These are phyloP conservation scores for Gallinago nigripennis DNA, from an alignment of 2,797 vertebrate species.

Conservation along the genomic window DNA sequence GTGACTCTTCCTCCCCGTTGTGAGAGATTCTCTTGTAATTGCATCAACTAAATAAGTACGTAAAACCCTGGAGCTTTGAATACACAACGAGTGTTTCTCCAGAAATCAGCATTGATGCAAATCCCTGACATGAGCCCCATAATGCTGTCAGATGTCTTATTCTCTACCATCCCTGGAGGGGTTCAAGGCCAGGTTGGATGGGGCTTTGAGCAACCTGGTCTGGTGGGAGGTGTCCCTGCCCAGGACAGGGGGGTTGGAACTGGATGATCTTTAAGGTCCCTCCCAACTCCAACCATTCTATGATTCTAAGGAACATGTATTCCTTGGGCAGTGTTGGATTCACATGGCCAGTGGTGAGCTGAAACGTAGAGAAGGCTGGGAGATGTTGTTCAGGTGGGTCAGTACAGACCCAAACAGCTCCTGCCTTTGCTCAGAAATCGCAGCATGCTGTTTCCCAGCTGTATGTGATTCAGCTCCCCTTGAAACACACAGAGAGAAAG, in stretches of 20 bases:
- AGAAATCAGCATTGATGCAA: not conserved
- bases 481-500: not conserved
- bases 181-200: not conserved
- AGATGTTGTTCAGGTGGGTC: not conserved
- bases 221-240: not conserved
- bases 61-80: not conserved
- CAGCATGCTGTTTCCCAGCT: not conserved
- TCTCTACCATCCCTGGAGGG: not conserved
- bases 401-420: not conserved
- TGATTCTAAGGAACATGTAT: not conserved
- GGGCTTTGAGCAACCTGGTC: not conserved
- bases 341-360: fast-evolving
- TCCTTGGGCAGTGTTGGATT: not conserved
- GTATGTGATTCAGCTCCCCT: not conserved
- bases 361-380: not conserved
- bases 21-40: not conserved
- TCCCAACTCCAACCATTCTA: not conserved
- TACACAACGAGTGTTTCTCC: not conserved
- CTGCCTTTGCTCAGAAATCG: not conserved
- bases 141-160: not conserved
- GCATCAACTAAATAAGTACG: not conserved
- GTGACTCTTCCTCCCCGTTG: not conserved
- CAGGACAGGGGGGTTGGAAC: not conserved
- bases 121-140: not conserved
- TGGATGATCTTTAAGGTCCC: not conserved